phyloP scores from a whole-genome alignment of 2,113 vertebrate genomes.

The Ahaetulla prasina region DNA sequence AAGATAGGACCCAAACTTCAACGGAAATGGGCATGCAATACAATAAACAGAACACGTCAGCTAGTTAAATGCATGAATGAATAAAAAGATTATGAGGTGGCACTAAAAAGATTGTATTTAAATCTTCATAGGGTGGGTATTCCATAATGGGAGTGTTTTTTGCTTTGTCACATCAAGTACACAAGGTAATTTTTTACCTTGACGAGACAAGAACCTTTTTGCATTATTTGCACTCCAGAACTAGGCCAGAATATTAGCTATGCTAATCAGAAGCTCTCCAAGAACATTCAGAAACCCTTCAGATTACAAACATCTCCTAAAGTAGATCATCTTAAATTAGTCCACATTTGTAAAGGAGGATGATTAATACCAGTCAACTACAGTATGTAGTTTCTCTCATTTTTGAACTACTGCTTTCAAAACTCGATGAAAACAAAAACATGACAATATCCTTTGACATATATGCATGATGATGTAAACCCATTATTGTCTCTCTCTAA shows the following conservation, averaged over 20 bases:
- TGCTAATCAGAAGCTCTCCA: neutral
- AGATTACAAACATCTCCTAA: neutral
- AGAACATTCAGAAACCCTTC: neutral
- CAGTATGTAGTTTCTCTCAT: neutral
- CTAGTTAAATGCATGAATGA: neutral
- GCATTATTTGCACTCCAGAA: neutral
- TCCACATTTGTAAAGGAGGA: neutral
- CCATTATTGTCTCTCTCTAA: neutral
- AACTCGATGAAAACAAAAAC: neutral
- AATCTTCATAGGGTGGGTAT: neutral
- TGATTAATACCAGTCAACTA: neutral
- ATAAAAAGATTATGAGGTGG: neutral
- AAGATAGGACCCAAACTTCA: neutral
- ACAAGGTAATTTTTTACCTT: neutral
- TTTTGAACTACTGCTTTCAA: neutral
- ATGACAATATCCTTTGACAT: neutral
- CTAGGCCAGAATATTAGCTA: neutral
- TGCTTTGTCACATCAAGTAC: neutral
- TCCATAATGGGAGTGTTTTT: neutral
- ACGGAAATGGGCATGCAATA: neutral
- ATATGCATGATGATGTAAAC: neutral
- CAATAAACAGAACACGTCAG: neutral
- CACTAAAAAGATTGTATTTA: neutral
- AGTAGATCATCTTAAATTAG: neutral
- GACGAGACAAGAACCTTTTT: neutral